phyloP scores from a whole-genome alignment of 2,888 invertebrate genomes.

The Pemphredon lugubris region DNA sequence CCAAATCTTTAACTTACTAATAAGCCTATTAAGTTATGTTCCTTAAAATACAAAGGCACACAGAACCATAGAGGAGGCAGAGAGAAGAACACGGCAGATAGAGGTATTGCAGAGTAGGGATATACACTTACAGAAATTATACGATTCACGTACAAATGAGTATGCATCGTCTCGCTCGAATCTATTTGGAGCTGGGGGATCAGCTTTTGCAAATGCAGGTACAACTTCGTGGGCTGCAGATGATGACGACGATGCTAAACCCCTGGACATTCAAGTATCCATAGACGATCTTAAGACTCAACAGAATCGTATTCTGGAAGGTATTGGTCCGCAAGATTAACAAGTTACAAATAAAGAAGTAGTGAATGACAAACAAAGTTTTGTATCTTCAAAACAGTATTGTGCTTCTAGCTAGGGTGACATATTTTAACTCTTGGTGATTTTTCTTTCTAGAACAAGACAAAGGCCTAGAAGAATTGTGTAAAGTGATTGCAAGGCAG shows the following conservation, averaged over 20 bases:
- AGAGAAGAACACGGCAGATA: constrained; percentile 84
- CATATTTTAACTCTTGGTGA: background rate
- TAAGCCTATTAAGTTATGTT: constrained; percentile 53
- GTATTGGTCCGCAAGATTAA: too few relatives aligned
- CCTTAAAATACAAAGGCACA: constrained; percentile 64
- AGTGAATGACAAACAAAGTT: too few relatives aligned
- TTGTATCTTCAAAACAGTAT: background rate
- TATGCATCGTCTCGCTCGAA: constrained; percentile 73
- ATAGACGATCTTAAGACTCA: constrained; percentile 83
- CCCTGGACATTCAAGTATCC: constrained; percentile 80
- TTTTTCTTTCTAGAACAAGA: constrained; percentile 86
- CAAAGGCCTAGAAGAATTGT: constrained; percentile 87
- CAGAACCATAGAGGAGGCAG: constrained; percentile 85
- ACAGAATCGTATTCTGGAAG: constrained; percentile 84
- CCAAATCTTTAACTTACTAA: too few relatives aligned
- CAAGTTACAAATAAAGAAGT: too few relatives aligned
- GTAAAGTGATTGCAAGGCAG: constrained; percentile 88
- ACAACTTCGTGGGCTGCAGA: constrained; percentile 80
- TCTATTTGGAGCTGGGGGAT: constrained; percentile 74
- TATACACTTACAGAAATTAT: constrained; percentile 83
- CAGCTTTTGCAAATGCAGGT: constrained; percentile 81
- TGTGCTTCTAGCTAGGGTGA: background rate
- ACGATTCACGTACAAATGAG: constrained; percentile 79
- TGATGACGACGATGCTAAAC: constrained; percentile 81
- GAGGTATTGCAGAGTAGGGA: constrained; percentile 85